Conservation (phyloP, 2,888 invertebrate genomes). For the Chelonus formosanus region DNA sequence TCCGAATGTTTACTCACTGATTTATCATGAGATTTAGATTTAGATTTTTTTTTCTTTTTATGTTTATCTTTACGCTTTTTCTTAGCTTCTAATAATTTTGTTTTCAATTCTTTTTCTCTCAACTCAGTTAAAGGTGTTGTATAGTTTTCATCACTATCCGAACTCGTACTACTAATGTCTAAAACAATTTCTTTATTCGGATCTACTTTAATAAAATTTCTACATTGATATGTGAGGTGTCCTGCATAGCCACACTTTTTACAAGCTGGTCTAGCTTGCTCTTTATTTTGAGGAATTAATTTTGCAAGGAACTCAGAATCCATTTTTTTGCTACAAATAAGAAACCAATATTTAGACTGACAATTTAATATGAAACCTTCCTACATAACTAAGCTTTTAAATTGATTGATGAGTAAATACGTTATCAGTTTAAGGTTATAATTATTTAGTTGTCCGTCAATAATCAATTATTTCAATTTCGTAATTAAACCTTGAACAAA, state of each 20-base stretch:
- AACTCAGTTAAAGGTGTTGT: slow-evolving; percentile 83
- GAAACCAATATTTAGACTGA: no score
- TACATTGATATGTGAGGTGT: slow-evolving; percentile 94
- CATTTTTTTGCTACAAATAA: slow-evolving; percentile 50
- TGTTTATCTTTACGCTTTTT: slow-evolving; percentile 70
- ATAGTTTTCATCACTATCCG: slow-evolving; percentile 85
- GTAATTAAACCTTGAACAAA: no score
- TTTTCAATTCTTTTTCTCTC: slow-evolving; percentile 79
- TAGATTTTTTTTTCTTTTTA: slow-evolving; percentile 62
- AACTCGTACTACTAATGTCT: slow-evolving; percentile 94
- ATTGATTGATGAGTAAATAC: no score
- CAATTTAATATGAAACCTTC: not conserved
- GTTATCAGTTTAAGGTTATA: no score
- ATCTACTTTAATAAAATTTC: slow-evolving; percentile 94
- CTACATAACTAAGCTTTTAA: no score
- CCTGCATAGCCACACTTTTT: slow-evolving; percentile 97
- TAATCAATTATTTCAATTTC: no score
- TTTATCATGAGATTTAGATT: slow-evolving; percentile 50
- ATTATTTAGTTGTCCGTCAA: no score
- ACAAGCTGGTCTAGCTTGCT: slow-evolving; percentile 83
- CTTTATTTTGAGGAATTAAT: slow-evolving; percentile 74
- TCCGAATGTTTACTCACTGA: slow-evolving; percentile 53
- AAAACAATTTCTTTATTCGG: slow-evolving; percentile 92
- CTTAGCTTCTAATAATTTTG: slow-evolving; percentile 74
- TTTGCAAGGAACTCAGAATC: slow-evolving; percentile 66